A percentile compares a stretch with the other conserved stretches of the same genome.
Evolutionary conservation across 1,140 invertebrate genomes (phyloP).

Genomic region (Drosophila saltans): DNA sequence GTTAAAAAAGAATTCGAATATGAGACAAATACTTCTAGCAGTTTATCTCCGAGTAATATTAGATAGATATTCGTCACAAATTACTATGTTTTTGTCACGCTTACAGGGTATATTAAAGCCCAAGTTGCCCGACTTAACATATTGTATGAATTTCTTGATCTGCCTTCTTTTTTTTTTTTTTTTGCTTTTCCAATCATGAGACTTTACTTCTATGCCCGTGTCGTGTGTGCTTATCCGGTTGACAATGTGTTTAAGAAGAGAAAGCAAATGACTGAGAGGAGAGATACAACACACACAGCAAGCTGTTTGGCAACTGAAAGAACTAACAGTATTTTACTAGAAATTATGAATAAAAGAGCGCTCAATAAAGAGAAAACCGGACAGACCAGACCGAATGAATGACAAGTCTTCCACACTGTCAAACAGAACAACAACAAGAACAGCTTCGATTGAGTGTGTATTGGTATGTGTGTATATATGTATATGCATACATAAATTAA

Average conservation of each 20-base stretch:
- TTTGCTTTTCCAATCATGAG: too few species aligned
- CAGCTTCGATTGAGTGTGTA: not conserved
- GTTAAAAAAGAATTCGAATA: too few species aligned
- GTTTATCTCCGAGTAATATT: too few species aligned
- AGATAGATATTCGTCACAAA: too few species aligned
- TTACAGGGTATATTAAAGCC: too few species aligned
- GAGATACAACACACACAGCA: conserved; percentile 51
- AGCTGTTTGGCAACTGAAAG: conserved; percentile 48
- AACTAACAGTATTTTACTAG: conserved; percentile 68
- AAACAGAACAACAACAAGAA: conserved; percentile 21
- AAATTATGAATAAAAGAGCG: conserved; percentile 74
- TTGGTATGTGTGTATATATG: not conserved
- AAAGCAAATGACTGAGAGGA: conserved; percentile 44
- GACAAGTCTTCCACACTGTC: conserved; percentile 46
- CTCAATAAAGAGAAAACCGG: conserved; percentile 68
- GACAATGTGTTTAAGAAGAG: conserved; percentile 63
- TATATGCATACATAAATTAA: conserved; percentile 56
- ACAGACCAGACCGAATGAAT: conserved; percentile 48
- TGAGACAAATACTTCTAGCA: too few species aligned
- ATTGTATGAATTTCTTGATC: not conserved
- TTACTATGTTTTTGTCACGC: too few species aligned
- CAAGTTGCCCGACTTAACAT: not conserved
- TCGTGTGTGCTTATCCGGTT: conserved; percentile 41
- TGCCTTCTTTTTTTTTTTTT: too few species aligned
- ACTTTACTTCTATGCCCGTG: not conserved